Evolutionary conservation across 2,113 vertebrate species (phyloP).

Genomic region (Psophia crepitans): DNA sequence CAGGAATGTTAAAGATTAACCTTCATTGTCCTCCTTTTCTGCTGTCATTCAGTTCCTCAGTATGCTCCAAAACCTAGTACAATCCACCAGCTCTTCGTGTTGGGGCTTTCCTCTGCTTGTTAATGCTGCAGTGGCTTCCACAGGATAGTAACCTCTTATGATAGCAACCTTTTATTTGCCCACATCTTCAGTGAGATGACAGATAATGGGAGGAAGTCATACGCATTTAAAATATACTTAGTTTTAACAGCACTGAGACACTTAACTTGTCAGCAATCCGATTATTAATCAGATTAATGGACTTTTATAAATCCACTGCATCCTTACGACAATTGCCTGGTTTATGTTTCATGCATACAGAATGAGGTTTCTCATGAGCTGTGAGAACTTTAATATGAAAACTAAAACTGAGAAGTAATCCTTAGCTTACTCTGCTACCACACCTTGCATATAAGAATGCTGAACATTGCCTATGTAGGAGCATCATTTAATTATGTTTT

Average conservation of each 20-base stretch:
- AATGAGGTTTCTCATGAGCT: slow-evolving; percentile 8
- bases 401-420: slow-evolving; percentile 28
- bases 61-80: not conserved
- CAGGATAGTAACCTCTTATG: not conserved
- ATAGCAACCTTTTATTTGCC: slow-evolving; percentile 62
- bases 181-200: slow-evolving; percentile 69
- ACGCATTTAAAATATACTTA: slow-evolving; percentile 74
- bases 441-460: slow-evolving; percentile 31
- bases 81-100: not conserved
- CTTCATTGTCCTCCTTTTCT: not conserved
- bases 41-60: not conserved
- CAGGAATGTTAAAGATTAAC: slow-evolving; percentile 41
- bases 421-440: slow-evolving; percentile 12
- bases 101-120: not conserved
- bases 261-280: slow-evolving; percentile 77
- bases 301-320: slow-evolving; percentile 71
- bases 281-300: slow-evolving; percentile 80
- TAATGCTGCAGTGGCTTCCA: not conserved
- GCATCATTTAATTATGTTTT: slow-evolving; percentile 47
- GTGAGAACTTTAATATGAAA: slow-evolving; percentile 16
- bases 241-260: slow-evolving; percentile 74
- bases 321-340: slow-evolving; percentile 68
- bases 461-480: not conserved
- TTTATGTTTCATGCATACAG: slow-evolving; percentile 70
- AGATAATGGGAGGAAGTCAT: slow-evolving; percentile 71